phyloP scores from a whole-genome alignment of 2,888 invertebrate species.

The Oxycera nigricornis region DNA sequence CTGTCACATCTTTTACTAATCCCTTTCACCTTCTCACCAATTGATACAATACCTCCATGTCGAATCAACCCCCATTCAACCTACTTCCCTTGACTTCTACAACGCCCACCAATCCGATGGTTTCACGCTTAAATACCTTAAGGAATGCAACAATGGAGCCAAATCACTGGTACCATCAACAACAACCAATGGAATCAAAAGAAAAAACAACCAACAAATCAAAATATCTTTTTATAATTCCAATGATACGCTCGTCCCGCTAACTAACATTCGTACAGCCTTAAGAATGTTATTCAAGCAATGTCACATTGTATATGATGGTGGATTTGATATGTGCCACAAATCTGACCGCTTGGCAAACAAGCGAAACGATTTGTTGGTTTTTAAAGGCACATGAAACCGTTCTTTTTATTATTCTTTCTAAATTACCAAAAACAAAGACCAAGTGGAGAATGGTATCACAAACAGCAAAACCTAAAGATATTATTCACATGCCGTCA shows the following conservation, averaged over 20 bases:
- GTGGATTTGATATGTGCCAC: conserved; percentile 15
- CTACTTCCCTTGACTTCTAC: not conserved
- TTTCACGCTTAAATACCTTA: not conserved
- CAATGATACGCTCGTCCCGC: conserved; percentile 9
- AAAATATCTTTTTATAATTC: conserved; percentile 21
- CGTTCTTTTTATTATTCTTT: conserved; percentile 4
- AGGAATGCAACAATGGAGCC: not conserved
- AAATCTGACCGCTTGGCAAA: not conserved
- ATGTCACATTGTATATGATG: conserved; percentile 12
- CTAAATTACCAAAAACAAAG: conserved; percentile 2
- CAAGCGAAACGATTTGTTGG: not conserved
- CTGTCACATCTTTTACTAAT: too few relatives aligned
- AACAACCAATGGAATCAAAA: not conserved
- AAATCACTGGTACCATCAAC: not conserved
- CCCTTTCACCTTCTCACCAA: too few relatives aligned
- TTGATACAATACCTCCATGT: not conserved
- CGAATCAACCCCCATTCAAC: not conserved
- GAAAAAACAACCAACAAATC: not conserved
- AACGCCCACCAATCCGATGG: not conserved
- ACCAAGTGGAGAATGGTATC: not conserved
- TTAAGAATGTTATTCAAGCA: not conserved
- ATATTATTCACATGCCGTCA: conserved; percentile 21
- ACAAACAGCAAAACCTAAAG: not conserved
- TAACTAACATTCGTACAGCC: not conserved
- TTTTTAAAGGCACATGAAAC: not conserved